Evolutionary conservation across 2,888 invertebrate species (phyloP), one percentile per base, ranked within the genome.

Genomic region (Himalopsyche anomala): DNA sequence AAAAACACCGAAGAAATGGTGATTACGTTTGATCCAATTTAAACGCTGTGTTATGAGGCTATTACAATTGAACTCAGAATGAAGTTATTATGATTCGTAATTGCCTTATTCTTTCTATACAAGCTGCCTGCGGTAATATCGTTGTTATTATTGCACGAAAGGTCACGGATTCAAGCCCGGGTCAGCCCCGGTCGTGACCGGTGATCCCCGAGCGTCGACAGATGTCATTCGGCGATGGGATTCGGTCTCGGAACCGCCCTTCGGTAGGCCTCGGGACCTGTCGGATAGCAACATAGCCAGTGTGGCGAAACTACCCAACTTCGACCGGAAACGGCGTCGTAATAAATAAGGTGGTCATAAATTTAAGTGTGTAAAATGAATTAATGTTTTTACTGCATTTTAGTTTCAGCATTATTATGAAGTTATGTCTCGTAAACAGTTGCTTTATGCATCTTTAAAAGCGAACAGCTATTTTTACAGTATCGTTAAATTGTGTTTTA

Each of bases 201-300:
- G 38, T 74, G 74, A 74, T 74, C 74, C 15, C 38, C 2, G 74
- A 36, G 74, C 74, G 74, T 6, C 40, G 40, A 38, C 45, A 42
- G 85, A 85, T 85, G 85, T 85, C 85, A 85, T 85, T 83, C 83
- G 85, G 82, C 85, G 69, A 62, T 81, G 85, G 45, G 51, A 54
- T 38, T 69, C 40, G 81, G 81, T 81, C 69, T 54, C 19, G 55
- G 69, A 69, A 80, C 81, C 84, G 81, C 84, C 80, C 81, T 74
- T 81, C 69, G 40, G 81, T 19, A 51, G 83, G 40, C 74, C 38
- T n/a, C 54, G 55, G 55, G n/a, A 82, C 82, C 28, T 54, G n/a
- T n/a, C 82, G 55, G n/a, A 11, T 28, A 5, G 19, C 5, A 55
- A n/a, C 19, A 17, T 1, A 17, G n/a, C 9, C 40, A 54, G 19